Evolutionary conservation across 2,797 vertebrate species (phyloP), one percentile per base, ranked within the genome.

Genomic region (Bovichtus variegatus): DNA sequence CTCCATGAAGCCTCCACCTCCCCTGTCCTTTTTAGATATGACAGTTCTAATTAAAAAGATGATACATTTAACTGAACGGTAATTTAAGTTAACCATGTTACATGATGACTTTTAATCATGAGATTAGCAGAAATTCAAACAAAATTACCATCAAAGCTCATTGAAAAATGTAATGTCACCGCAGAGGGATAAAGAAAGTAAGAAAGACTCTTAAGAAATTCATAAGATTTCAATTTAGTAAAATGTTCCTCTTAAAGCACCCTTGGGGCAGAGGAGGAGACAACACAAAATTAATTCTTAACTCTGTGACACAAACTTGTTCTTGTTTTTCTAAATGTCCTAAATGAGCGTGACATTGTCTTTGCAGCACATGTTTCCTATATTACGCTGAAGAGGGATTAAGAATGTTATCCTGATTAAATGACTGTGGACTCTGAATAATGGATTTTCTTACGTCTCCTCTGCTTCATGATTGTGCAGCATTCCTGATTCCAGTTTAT

Each of bases 11-110:
- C 19, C 44, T 38, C 27, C 46, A 46, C 55, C 50, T 57, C 41
- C 57, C 51, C 29, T 23, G 6, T 67, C 31, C 12, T 66, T 58
- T 66, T 58, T 66, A 23, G 34, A 16, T 5, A n/a, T 0, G 47
- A 68, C 73, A 66, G 19, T 21, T 60, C 60, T 71, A 75, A 77
- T 87, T 85, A 87, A 59, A 74, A 81, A 46, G 54, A 78, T 3
- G 25, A 86, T 81, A 0, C 23, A 64, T 83, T 70, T 57, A 50
- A 63, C 46, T 75, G 34, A 2, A n/a, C 40, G 7, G 12, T 72
- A 38, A 75, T 74, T 75, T 16, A 50, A 41, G 31, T 53, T 25
- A n/a, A n/a, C 19, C 0, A 1, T 49, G 40, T 40, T 64, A 41
- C 55, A 76, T 54, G 23, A 60, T n/a, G 54, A 34, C 44, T 68